Conservation (phyloP, 2,797 vertebrate genomes). For the Acipenser ruthenus region DNA sequence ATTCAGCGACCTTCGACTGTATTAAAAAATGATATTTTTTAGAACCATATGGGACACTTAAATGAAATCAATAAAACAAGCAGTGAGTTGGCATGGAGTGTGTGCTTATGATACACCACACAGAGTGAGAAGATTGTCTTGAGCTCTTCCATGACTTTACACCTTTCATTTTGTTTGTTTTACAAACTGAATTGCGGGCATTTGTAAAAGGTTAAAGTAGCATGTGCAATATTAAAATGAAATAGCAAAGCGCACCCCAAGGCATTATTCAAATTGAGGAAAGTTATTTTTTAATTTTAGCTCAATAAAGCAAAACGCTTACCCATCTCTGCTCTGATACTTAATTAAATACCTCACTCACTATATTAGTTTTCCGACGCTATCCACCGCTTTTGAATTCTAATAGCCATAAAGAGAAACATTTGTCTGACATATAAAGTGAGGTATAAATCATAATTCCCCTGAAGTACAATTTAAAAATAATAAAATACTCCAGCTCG, state of each 20-base stretch:
- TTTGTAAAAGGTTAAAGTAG: conserved; percentile 53
- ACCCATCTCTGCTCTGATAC: conserved; percentile 51
- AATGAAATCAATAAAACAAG: too few relatives aligned
- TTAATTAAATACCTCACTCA: conserved; percentile 57
- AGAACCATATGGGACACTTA: too few relatives aligned
- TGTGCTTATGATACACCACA: too few relatives aligned
- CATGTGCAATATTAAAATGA: conserved; percentile 55
- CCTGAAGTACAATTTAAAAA: conserved; percentile 36
- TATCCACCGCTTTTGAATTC: conserved; percentile 43
- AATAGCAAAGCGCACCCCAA: conserved; percentile 43
- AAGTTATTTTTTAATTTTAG: conserved; percentile 49
- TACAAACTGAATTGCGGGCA: conserved; percentile 29
- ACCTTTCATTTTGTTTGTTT: conserved; percentile 6
- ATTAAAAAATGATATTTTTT: too few relatives aligned
- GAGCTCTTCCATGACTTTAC: conserved; percentile 13
- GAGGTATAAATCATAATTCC: conserved; percentile 47
- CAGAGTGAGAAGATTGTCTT: conserved; percentile 2
- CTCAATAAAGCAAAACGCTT: conserved; percentile 53
- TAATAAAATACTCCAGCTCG: conserved; percentile 40
- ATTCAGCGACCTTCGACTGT: too few relatives aligned
- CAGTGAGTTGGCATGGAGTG: too few relatives aligned
- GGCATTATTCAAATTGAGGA: conserved; percentile 55
- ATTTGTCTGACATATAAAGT: conserved; percentile 52
- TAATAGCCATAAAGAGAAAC: conserved; percentile 52
- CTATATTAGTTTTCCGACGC: conserved; percentile 41